Base-by-base conservation (phyloP, 2,113 vertebrate species). In the Aldabrachelys gigantea region DNA sequence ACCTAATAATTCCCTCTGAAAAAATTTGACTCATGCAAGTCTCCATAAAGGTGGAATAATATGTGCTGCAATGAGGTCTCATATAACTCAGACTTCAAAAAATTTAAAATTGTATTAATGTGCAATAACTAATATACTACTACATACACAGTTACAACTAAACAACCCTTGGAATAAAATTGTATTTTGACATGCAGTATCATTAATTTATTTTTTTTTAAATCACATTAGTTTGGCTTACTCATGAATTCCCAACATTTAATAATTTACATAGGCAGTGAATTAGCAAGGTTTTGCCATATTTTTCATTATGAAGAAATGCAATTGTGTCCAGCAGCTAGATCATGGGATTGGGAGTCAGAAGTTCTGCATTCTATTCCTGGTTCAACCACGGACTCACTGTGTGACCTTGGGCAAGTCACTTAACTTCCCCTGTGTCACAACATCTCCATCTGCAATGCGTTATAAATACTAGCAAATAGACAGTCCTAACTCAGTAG, bases 371-470 rank as follows among this genome's bases (percentile, higher is more conserved):
- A 75, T n/a, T 85, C 38, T 96, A 35, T 92, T 95, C 56, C 93
- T 92, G 91, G 91, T 65, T 92, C 89, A 87, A 87, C 89, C 84
- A 94, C 54, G 91, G 91, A 93, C 89, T 87, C 93, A 88, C 76
- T 93, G 79, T 95, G 80, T 93, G 90, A 95, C 78, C 96, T 91
- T 94, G 50, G 54, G n/a, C 89, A 95, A 62, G 88, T 47, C 91
- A 82, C 80, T 88, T 95, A 94, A 92, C 57, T 84, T 90, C 69
- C 83, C 91, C 92, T 95, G 84, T 89, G 62, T 69, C 87, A 93
- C 91, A 89, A 82, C 89, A 49, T 89, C 89, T 95, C 94, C 89
- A 94, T 91, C 82, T 95, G 93, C 92, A 97, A 95, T 94, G 86
- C 93, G 93, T 75, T 65, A 65, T 65, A 65, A 65, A 65, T 8